These are phyloP conservation scores for Eupithecia dodoneata DNA, from an alignment of 2,888 invertebrate genomes.

Conservation along the genomic window DNA sequence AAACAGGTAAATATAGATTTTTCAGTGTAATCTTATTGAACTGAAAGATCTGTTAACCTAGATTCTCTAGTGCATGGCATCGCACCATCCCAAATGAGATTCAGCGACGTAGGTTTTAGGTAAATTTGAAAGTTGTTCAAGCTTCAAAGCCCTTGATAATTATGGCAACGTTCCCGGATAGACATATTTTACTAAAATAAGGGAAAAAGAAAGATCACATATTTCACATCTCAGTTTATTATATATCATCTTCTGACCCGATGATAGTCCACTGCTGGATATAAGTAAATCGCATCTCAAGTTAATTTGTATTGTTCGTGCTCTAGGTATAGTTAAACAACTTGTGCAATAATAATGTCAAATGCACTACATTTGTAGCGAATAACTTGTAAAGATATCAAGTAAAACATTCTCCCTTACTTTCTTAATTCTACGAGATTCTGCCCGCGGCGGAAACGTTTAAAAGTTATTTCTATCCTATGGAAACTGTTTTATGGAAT, in stretches of 20 bases:
- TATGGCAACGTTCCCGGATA: slow-evolving; percentile 34
- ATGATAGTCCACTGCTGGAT: neutral
- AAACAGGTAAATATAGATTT: neutral
- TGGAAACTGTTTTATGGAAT: too few relatives aligned
- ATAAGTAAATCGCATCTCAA: neutral
- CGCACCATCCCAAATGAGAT: slow-evolving; percentile 29
- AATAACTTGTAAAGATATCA: too few relatives aligned
- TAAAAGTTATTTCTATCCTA: too few relatives aligned
- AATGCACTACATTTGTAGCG: too few relatives aligned
- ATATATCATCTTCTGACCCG: neutral
- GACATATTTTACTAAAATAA: slow-evolving; percentile 2
- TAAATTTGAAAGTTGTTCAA: slow-evolving; percentile 28
- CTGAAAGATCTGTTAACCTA: slow-evolving; percentile 17
- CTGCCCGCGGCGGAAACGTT: too few relatives aligned
- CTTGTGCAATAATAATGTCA: too few relatives aligned
- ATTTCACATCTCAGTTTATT: neutral
- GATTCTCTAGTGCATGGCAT: slow-evolving; percentile 5
- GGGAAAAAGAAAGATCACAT: neutral
- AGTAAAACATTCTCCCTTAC: too few relatives aligned
- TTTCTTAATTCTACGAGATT: too few relatives aligned
- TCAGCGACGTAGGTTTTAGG: slow-evolving; percentile 20
- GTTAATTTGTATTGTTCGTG: neutral
- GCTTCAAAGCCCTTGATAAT: slow-evolving; percentile 22
- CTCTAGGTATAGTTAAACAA: neutral
- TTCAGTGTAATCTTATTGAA: slow-evolving; percentile 19